A percentile compares a stretch with the other conserved stretches of the same genome.
phyloP scores from a whole-genome alignment of 1,140 invertebrate genomes.

The Caenorhabditis briggsae region DNA sequence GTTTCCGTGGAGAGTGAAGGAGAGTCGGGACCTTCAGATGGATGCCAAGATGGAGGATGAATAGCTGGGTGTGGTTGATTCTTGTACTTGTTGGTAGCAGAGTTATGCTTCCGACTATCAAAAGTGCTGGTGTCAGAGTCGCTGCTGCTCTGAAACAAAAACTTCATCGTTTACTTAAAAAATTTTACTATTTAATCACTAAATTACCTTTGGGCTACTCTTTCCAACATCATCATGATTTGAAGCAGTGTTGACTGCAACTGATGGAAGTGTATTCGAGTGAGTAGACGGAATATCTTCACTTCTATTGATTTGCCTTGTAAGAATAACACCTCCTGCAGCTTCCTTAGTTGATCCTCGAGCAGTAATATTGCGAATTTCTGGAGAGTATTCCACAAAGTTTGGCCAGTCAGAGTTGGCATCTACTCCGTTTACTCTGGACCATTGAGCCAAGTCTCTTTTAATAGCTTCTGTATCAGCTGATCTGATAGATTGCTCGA shows the following conservation, averaged over 20 bases:
- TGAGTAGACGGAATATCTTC: conserved; percentile 65
- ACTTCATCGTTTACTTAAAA: not conserved
- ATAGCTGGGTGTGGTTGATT: not conserved
- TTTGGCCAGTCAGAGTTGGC: conserved; percentile 67
- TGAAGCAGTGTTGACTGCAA: conserved; percentile 24
- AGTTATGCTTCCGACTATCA: conserved; percentile 58
- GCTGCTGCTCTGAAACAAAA: conserved; percentile 57
- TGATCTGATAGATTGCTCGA: conserved; percentile 64
- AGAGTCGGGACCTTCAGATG: conserved; percentile 48
- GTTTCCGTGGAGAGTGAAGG: conserved; percentile 59
- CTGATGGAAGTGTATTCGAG: conserved; percentile 56
- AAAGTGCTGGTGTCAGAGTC: conserved; percentile 64
- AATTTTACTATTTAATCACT: not conserved
- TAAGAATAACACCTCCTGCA: conserved; percentile 70
- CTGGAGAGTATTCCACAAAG: conserved; percentile 76
- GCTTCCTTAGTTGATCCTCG: conserved; percentile 53
- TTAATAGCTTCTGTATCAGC: conserved; percentile 65
- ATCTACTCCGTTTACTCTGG: conserved; percentile 69
- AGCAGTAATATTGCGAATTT: conserved; percentile 70
- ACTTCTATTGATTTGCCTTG: conserved; percentile 66
- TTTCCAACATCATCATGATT: conserved; percentile 33
- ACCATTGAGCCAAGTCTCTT: conserved; percentile 74
- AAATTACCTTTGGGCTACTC: conserved; percentile 2
- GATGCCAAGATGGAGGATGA: not conserved
- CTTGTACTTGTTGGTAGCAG: conserved; percentile 57